A percentile compares a stretch with the other conserved stretches of the same genome.
These are phyloP conservation scores for Pemphigus obesinymphae DNA, from an alignment of 1,140 invertebrate species.

Conservation along the genomic window DNA sequence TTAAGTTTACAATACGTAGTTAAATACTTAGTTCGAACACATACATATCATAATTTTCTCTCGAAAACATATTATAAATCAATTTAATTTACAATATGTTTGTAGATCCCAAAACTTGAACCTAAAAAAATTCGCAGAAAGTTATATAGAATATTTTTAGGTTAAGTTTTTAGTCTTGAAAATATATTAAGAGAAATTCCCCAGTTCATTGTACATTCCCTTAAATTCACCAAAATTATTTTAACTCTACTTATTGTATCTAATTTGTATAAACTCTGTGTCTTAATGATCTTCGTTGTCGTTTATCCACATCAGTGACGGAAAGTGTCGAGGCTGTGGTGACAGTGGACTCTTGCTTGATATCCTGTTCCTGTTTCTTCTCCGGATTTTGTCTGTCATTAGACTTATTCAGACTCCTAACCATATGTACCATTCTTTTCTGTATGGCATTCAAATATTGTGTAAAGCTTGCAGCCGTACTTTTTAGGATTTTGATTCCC, in stretches of 20 bases:
- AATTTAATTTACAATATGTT: constrained; percentile 15
- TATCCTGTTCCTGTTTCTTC: background rate
- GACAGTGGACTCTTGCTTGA: background rate
- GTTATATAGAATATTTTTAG: background rate
- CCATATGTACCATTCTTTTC: constrained; percentile 49
- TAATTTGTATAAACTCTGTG: constrained; percentile 16
- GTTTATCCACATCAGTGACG: background rate
- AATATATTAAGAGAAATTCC: constrained; percentile 25
- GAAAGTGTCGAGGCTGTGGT: too few species aligned
- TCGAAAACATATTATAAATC: constrained; percentile 34
- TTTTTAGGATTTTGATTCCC: constrained; percentile 54
- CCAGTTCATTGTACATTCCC: constrained; percentile 25
- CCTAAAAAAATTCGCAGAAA: background rate
- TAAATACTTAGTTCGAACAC: background rate
- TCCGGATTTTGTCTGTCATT: background rate
- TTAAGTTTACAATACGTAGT: constrained; percentile 24
- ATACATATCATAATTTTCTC: constrained; percentile 20
- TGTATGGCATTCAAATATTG: constrained; percentile 54
- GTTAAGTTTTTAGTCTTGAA: constrained; percentile 33
- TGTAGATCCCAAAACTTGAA: constrained; percentile 25
- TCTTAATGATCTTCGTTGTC: constrained; percentile 28
- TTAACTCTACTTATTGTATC: background rate
- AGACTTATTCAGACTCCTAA: constrained; percentile 47
- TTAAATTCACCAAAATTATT: constrained; percentile 29
- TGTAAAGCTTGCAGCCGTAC: constrained; percentile 54